Evolutionary conservation across 2,797 vertebrate species (phyloP), one percentile per base, ranked within the genome.

Genomic region (Threskiornis aethiopicus): DNA sequence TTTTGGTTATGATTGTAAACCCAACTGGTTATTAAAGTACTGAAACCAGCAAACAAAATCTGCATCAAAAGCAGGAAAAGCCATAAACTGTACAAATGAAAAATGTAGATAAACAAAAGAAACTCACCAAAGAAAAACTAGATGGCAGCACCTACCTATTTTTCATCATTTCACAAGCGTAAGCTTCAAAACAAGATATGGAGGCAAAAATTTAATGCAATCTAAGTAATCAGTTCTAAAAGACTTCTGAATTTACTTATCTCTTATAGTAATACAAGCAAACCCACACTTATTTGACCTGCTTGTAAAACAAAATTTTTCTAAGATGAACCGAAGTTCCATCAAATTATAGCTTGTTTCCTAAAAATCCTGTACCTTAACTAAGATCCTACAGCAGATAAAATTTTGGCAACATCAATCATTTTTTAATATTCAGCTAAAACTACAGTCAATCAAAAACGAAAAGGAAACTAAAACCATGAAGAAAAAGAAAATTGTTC

Each of bases 121-220:
- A 81, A 89, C 24, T 49, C 82, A 89, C 64, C 79, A 64, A 81
- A 89, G 73, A 49, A 95, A 96, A 96, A 92, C 97, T 97, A 97
- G 96, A 95, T 97, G 97, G 97, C 97, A 98, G 97, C 96, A 97
- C 83, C 57, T 97, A 70, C 91, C 93, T 87, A 89, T 87, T 90
- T 95, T 96, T 94, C 49, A 85, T 47, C 51, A 77, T 58, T 84
- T 52, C 81, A 69, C 80, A 90, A 90, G 67, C 20, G 31, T 26
- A 80, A 78, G 59, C 82, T 59, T 81, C 79, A 42, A 91, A 93
- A 77, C 26, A 77, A 89, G 70, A 76, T 24, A 57, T 0, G 13
- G 52, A 77, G 16, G 29, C 13, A 76, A 52, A 91, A 84, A 66
- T n/a, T 9, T 47, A 62, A 78, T 10, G 29, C 37, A 47, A 41